Percentiles rank a stretch among this genome's conserved stretches.
These are phyloP conservation scores for Drosophila maculinotata DNA, from an alignment of 2,888 invertebrate species.

Conservation along the genomic window DNA sequence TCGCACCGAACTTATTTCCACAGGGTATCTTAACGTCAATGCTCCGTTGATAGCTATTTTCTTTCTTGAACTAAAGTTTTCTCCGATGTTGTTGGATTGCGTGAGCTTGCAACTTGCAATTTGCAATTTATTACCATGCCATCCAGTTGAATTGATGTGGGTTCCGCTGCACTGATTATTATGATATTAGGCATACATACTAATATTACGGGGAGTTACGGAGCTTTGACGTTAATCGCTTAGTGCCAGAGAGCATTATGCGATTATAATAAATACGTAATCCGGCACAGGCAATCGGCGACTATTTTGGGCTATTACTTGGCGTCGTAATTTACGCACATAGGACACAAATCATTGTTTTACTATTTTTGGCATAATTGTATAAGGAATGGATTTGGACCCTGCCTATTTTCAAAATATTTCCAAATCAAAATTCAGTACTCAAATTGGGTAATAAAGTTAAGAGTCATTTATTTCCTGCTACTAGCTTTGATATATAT, in stretches of 20 bases:
- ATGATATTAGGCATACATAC: background rate
- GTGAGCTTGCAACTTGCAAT: background rate
- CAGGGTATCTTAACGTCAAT: background rate
- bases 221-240: slow-evolving; percentile 20
- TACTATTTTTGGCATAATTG: too few species aligned
- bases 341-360: slow-evolving; percentile 1
- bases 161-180: background rate
- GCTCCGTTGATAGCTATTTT: too few species aligned
- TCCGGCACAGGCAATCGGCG: slow-evolving; percentile 9
- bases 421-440: too few species aligned
- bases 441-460: background rate
- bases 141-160: background rate
- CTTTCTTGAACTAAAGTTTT: too few species aligned
- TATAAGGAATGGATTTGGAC: too few species aligned
- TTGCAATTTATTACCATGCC: background rate
- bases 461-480: background rate
- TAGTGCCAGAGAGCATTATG: slow-evolving; percentile 18
- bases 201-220: slow-evolving; percentile 1
- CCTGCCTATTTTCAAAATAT: too few species aligned
- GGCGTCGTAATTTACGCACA: background rate
- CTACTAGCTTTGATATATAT: too few species aligned
- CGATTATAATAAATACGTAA: slow-evolving; percentile 53
- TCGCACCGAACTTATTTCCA: too few species aligned
- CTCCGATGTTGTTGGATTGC: too few species aligned
- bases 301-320: slow-evolving; percentile 13